Base-by-base conservation (phyloP, 2,113 vertebrate species). In the Gymnocephalus cernua region DNA sequence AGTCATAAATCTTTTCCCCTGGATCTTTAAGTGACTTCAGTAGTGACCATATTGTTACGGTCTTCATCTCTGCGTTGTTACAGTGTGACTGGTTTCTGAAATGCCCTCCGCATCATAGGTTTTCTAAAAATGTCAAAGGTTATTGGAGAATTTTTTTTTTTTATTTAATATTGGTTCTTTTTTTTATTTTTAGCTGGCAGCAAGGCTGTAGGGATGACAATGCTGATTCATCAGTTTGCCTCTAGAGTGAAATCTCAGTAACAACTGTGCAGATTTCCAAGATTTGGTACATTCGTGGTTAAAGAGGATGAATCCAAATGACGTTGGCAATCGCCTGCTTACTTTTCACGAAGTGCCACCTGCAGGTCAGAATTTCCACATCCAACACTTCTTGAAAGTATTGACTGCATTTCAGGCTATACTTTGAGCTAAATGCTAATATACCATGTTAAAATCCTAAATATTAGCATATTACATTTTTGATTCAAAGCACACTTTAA, bases 1-100 rank as follows among this genome's bases (percentile, higher is more conserved):
- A 71, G 0, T 95, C 90, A 95, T 83, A 1, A 56, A 57, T 4
- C 47, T 35, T n/a, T 4, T 38, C 50, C 62, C 15, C 44, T 72
- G 54, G 50, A 51, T 23, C 56, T 32, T 47, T 7, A 18, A 29
- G 27, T 53, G 62, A 54, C 64, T 47, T 56, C 38, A 51, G 15
- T 41, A 45, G 62, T 38, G 75, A 68, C 67, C 74, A 16, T 61
- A 15, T 85, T 81, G 47, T 85, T 72, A 53, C 65, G 82, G 84
- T 79, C 38, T 51, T 75, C 41, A 21, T 45, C 21, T 64, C 50
- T 35, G 35, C 21, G 80, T 65, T 82, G 80, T 86, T 88, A 77
- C 76, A 50, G 56, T 56, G 68, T 65, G 70, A 78, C 68, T 77
- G 69, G 48, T 50, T 84, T 71, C 61, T 73, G 19, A 69, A 32